Evolutionary conservation across 2,113 vertebrate species (phyloP).

Genomic region (Sebastes schlegelii): DNA sequence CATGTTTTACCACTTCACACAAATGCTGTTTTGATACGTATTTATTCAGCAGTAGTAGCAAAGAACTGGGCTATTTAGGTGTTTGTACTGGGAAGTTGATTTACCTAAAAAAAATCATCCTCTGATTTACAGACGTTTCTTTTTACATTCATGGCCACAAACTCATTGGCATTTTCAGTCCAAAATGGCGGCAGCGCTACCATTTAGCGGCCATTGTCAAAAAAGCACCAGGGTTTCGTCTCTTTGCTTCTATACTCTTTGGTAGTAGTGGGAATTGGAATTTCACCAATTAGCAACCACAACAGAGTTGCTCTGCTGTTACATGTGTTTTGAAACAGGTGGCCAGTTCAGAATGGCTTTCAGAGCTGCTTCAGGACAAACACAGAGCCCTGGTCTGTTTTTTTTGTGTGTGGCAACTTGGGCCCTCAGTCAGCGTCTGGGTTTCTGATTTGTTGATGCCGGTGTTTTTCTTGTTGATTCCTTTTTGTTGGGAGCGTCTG

Average conservation of each 20-base stretch:
- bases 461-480: slow-evolving; percentile 82
- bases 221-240: too few species aligned
- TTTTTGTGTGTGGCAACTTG: slow-evolving; percentile 6
- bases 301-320: slow-evolving; percentile 15
- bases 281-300: slow-evolving; percentile 7
- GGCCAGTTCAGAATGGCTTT: not conserved
- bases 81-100: too few species aligned
- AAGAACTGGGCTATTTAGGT: too few species aligned
- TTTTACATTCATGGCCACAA: too few species aligned
- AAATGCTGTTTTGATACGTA: not conserved
- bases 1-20: not conserved
- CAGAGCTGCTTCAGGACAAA: not conserved
- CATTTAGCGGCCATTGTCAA: too few species aligned
- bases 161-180: too few species aligned
- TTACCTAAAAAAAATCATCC: too few species aligned
- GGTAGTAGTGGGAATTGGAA: not conserved
- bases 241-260: too few species aligned
- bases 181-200: too few species aligned
- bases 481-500: slow-evolving; percentile 72
- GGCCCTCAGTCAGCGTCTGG: slow-evolving; percentile 12
- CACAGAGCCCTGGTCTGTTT: slow-evolving; percentile 22
- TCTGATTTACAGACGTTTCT: too few species aligned
- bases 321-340: slow-evolving; percentile 19
- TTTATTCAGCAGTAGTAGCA: not conserved
- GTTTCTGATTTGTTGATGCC: slow-evolving; percentile 64